Evolutionary conservation across 2,888 invertebrate genomes (phyloP).

Genomic region (Ashinkailepas kermadecensis): DNA sequence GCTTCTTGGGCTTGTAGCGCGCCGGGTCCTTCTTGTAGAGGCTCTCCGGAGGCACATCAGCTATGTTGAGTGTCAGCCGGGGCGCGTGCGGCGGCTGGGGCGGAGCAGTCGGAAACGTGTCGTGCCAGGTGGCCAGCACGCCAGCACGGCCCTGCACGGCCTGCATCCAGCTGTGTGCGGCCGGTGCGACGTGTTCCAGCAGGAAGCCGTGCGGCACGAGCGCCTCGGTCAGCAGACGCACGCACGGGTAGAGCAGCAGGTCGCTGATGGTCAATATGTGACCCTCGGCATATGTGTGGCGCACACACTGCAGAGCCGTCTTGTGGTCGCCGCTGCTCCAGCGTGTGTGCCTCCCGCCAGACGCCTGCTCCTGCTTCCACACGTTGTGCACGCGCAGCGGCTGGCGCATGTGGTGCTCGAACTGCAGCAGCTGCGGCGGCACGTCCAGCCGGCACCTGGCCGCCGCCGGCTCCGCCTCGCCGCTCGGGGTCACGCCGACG

Average conservation of each 20-base stretch:
- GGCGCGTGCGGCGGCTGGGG: not conserved
- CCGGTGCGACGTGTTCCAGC: constrained; percentile 37
- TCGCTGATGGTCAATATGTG: constrained; percentile 17
- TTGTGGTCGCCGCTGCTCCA: constrained; percentile 12
- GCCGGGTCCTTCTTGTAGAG: constrained; percentile 70
- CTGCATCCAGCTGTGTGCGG: constrained; percentile 43
- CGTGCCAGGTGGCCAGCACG: not conserved
- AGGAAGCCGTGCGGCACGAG: constrained; percentile 26
- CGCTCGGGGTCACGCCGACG: not conserved
- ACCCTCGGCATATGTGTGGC: constrained; percentile 11
- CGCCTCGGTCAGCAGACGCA: not conserved
- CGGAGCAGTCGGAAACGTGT: not conserved
- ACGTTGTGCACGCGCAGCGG: constrained; percentile 80
- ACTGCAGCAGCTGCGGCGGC: constrained; percentile 62
- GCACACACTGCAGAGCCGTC: not conserved
- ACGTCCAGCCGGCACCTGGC: constrained; percentile 25
- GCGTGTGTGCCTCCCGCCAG: not conserved
- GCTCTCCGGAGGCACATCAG: constrained; percentile 53
- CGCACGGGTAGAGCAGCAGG: constrained; percentile 16
- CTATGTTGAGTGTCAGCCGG: constrained; percentile 39
- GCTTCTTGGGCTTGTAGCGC: constrained; percentile 62
- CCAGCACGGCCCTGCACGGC: constrained; percentile 17
- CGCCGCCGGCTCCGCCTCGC: not conserved
- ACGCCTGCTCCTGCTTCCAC: constrained; percentile 58
- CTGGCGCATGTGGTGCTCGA: constrained; percentile 75